Conservation (phyloP, 2,888 invertebrate species). For the Folsomia candida region DNA sequence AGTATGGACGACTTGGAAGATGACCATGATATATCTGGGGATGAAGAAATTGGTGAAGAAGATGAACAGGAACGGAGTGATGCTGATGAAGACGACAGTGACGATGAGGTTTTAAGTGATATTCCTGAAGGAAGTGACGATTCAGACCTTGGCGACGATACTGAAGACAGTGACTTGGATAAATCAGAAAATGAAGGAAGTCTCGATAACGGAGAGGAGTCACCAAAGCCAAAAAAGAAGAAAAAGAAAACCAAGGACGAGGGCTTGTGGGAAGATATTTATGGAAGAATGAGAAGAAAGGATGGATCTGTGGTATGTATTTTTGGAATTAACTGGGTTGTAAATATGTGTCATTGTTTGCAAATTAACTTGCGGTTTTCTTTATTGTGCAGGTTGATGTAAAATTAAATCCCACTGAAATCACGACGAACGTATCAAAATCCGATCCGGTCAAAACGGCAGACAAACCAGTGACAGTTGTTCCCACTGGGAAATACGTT, state of each 20-base stretch:
- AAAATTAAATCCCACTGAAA: slow-evolving; percentile 15
- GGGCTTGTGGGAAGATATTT: slow-evolving; percentile 83
- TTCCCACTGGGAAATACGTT: slow-evolving; percentile 66
- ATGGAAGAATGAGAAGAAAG: slow-evolving; percentile 78
- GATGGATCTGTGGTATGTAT: slow-evolving; percentile 69
- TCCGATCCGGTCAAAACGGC: no score
- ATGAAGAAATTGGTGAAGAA: slow-evolving; percentile 28
- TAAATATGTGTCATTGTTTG: neutral
- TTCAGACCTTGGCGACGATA: slow-evolving; percentile 42
- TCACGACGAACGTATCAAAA: no score
- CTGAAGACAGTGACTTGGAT: slow-evolving; percentile 43
- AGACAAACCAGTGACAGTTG: neutral
- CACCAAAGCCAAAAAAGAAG: slow-evolving; percentile 27
- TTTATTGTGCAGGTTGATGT: slow-evolving; percentile 29
- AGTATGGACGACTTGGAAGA: slow-evolving; percentile 52
- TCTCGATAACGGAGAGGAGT: slow-evolving; percentile 28
- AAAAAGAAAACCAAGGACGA: slow-evolving; percentile 51
- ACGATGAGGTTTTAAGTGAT: slow-evolving; percentile 37
- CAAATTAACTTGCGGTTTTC: no score
- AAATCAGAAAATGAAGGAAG: slow-evolving; percentile 39
- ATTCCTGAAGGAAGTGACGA: slow-evolving; percentile 41
- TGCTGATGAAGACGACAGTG: slow-evolving; percentile 39
- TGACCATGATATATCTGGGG: slow-evolving; percentile 1
- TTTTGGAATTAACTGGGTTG: neutral
- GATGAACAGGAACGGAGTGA: slow-evolving; percentile 38